Percentiles rank a stretch among this genome's conserved stretches.
phyloP scores from a whole-genome alignment of 2,888 invertebrate species.

The Ormyrus rosae region DNA sequence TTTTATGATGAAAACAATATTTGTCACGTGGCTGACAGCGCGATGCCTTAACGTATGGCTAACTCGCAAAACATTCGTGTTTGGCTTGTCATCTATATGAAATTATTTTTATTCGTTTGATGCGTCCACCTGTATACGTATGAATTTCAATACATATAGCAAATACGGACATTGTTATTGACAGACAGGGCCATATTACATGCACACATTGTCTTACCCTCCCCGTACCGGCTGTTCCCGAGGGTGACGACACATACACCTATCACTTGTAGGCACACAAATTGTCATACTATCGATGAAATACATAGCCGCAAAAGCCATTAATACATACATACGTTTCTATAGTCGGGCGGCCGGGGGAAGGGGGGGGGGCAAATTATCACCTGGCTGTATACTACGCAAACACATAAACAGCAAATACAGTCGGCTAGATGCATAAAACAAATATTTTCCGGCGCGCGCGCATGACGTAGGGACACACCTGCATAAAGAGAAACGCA shows the following conservation, averaged over 20 bases:
- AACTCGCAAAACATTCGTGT: background rate
- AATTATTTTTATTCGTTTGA: constrained; percentile 11
- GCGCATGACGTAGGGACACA: background rate
- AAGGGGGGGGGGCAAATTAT: background rate
- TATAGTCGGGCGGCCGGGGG: background rate
- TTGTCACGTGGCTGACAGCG: constrained; percentile 10
- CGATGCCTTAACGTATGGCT: constrained; percentile 20
- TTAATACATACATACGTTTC: constrained; percentile 31
- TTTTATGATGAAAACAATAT: constrained; percentile 8
- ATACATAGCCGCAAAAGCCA: constrained; percentile 31
- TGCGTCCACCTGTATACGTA: background rate
- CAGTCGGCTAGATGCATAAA: background rate
- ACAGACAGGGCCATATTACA: background rate
- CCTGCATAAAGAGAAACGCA: background rate
- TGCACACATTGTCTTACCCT: constrained; percentile 6
- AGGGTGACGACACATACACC: background rate
- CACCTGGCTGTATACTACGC: constrained; percentile 1
- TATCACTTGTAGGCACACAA: constrained; percentile 33
- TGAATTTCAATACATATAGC: no score
- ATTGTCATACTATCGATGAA: constrained; percentile 6
- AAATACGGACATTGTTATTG: no score
- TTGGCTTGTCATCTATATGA: constrained; percentile 4
- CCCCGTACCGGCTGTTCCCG: background rate
- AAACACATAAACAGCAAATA: constrained; percentile 8
- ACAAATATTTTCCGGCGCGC: constrained; percentile 33